Base-by-base conservation (phyloP, 1,140 invertebrate genomes). In the Bombus turneri region DNA sequence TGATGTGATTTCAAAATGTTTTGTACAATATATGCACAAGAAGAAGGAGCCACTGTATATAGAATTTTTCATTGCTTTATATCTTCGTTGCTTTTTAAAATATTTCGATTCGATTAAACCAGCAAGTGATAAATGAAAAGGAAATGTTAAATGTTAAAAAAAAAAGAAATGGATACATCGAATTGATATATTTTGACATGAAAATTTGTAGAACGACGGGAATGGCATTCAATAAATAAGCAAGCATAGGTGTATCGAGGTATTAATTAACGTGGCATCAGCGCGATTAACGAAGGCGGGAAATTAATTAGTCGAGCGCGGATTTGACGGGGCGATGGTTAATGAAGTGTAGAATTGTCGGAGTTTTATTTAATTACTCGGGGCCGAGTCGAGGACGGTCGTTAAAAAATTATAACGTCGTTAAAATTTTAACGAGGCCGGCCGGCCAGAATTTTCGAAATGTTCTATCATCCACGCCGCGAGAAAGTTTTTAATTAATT, bases 291-390 rank as follows among this genome's bases (percentile, higher is more conserved):
- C 59, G 53, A 62, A 43, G 31, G 41, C 57, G 22, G 81, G 47
- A 81, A 73, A 74, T 82, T 82, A 75, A 82, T 82, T 64, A 74
- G 69, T 31, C 31, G 12, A 53, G 39, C n/a, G 41, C 47, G 69
- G 69, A 82, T 82, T 64, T 34, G 71, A 59, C 68, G 53, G 28
- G 69, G 8, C 39, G 25, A 22, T 64, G 53, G 39, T 82, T 82
- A 62, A 71, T 57, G 80, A 82, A 82, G 80, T 62, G 53, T 62
- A 74, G 69, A 12, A 64, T 64, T 57, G 68, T 72, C 37, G 22
- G 57, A 47, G 57, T 75, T 74, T 82, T 66, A 82, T 82, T 75
- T 75, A 75, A 82, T 47, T 64, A 73, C 47, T 31, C 13, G 37
- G 37, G 4, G 57, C 6, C 28, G 68, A 64, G 37, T 41, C n/a